Base-by-base conservation (phyloP, 2,113 vertebrate genomes). In the Peucedramus taeniatus region DNA sequence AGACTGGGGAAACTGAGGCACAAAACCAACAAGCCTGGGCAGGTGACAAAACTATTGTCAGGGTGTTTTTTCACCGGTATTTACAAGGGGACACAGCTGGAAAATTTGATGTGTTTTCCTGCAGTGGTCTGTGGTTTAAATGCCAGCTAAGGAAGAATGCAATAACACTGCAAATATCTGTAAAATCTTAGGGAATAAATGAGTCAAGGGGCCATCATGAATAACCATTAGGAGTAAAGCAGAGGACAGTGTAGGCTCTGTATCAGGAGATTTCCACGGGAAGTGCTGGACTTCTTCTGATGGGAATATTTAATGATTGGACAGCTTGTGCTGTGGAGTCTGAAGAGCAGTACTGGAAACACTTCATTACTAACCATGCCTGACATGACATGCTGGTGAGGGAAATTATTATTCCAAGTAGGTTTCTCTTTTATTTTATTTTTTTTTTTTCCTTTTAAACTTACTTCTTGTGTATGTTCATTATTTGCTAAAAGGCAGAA, bases 401-500 rank as follows among this genome's bases (percentile, higher is more conserved):
- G 9, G 11, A 63, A 10, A n/a, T 83, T 61, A 66, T 40, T 85
- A 51, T 80, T 61, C 59, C 39, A 66, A 12, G 17, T 17, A 71
- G 44, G 13, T n/a, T 85, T 79, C 64, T 39, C 9, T 69, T 30
- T 39, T 13, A 13, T 45, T 35, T 71, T 51, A 13, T 28, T 7
- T 42, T 31, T 16, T 14, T 50, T 39, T 69, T 89, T 47, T 54
- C 42, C 83, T 42, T 69, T 51, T 31, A 37, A 40, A 37, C 1
- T 0, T 51, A 49, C 11, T 84, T 71, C 23, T 53, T 77, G 35
- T 59, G 13, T 72, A 39, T 56, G 10, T 88, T 94, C 68, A 49
- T 91, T 95, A 77, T 86, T 94, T 96, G 24, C 51, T 92, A 64
- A 80, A 71, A 94, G 63, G 35, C 59, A 94, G 39, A 83, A 72